Percentiles rank a stretch among this genome's conserved stretches.
phyloP scores from a whole-genome alignment of 2,113 vertebrate species.

The Strix aluco region DNA sequence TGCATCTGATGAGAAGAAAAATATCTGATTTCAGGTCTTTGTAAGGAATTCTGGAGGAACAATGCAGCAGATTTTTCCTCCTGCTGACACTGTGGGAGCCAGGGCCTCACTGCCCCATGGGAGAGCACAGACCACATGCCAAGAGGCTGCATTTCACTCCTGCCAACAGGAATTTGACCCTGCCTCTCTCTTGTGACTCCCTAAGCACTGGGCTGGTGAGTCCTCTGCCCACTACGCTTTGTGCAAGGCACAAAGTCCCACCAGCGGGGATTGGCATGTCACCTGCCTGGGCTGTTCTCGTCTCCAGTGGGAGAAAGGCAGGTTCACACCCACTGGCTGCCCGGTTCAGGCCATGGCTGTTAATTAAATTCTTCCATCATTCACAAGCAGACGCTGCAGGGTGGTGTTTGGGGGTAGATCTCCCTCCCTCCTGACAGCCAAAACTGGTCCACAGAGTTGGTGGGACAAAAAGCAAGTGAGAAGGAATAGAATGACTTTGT shows the following conservation, averaged over 20 bases:
- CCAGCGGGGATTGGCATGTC: background rate
- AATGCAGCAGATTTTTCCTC: background rate
- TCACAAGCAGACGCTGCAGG: rapidly evolving
- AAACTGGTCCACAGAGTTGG: background rate
- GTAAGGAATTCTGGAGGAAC: background rate
- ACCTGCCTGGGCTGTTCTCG: background rate
- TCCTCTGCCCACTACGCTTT: background rate
- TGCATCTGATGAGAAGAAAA: background rate
- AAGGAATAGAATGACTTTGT: background rate
- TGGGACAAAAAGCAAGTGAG: background rate
- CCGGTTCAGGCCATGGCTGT: background rate
- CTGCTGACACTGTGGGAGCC: background rate
- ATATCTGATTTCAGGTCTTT: background rate
- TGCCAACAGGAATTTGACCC: background rate
- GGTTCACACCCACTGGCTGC: background rate
- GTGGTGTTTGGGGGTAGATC: background rate
- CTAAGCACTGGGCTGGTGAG: background rate
- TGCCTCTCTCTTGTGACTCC: background rate
- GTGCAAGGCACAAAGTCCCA: background rate
- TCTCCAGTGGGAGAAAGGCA: background rate
- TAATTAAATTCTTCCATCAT: background rate
- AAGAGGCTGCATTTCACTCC: background rate
- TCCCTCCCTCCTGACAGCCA: background rate
- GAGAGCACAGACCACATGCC: background rate
- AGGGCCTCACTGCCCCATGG: rapidly evolving